phyloP scores from a whole-genome alignment of 92 coral and sea anemone species.

The Epizoanthus illoricatus region DNA sequence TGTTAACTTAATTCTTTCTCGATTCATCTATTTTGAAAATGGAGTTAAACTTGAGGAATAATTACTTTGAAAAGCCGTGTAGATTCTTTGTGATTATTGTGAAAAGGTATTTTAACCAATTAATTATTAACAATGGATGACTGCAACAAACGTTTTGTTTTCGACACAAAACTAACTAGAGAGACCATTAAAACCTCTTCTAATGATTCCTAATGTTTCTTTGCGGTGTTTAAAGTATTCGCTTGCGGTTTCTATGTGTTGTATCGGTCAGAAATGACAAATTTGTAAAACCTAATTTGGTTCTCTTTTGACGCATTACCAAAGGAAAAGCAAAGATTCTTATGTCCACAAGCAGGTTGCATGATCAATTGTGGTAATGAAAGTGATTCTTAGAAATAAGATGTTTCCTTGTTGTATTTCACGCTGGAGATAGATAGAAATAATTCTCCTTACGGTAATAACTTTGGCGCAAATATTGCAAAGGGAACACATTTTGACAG shows the following conservation, averaged over 20 bases:
- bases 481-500: too few species aligned
- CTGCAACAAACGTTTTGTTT: neutral
- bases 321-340: conserved; percentile 28
- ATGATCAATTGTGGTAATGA: conserved; percentile 7
- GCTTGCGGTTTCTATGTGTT: neutral
- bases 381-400: conserved; percentile 3
- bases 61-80: conserved; percentile 15
- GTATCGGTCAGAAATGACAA: neutral
- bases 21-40: conserved; percentile 20
- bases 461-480: too few species aligned
- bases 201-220: neutral
- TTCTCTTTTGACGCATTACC: conserved; percentile 9
- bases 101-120: conserved; percentile 65
- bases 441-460: too few species aligned
- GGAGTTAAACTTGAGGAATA: conserved; percentile 29
- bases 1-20: neutral
- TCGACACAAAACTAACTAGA: conserved; percentile 27
- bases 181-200: neutral
- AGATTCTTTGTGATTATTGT: conserved; percentile 55
- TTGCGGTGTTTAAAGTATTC: neutral
- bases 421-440: too few species aligned
- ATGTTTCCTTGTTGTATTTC: too few species aligned
- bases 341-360: conserved; percentile 23
- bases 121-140: conserved; percentile 57
- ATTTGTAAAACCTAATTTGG: neutral